Conservation (phyloP, 2,797 vertebrate species). For the Macropus fuliginosus region DNA sequence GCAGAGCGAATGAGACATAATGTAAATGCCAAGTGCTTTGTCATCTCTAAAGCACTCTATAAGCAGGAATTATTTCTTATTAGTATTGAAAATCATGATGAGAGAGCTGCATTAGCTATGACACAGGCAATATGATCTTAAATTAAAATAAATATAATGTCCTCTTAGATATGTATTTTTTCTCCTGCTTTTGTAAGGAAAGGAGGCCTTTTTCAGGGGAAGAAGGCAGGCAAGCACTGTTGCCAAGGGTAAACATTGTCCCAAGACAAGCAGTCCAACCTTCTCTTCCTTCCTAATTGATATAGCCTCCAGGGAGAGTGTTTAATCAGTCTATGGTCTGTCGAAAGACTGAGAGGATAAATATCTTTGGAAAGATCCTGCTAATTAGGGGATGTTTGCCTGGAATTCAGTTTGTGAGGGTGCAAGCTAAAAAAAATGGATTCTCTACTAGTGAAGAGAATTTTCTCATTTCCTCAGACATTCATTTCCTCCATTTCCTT, state of each 20-base stretch:
- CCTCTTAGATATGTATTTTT: background rate
- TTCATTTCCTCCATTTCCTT: background rate
- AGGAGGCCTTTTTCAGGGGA: background rate
- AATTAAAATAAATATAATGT: accelerated
- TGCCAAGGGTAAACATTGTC: background rate
- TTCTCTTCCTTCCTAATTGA: background rate
- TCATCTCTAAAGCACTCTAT: background rate
- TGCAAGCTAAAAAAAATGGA: background rate
- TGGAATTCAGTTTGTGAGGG: background rate
- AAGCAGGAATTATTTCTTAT: background rate
- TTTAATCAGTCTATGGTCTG: accelerated
- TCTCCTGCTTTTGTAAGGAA: no score
- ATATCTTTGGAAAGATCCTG: background rate
- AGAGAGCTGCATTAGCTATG: background rate
- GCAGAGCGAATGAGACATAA: background rate
- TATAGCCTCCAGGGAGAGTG: background rate
- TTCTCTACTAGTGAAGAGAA: background rate
- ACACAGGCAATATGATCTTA: accelerated
- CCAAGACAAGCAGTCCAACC: background rate
- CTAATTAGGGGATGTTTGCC: background rate
- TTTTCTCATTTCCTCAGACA: background rate
- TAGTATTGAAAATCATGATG: background rate
- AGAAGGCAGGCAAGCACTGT: background rate
- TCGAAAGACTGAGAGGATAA: accelerated
- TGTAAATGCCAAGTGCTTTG: background rate